Conservation (phyloP, 2,113 vertebrate genomes). For the Lathamus discolor region DNA sequence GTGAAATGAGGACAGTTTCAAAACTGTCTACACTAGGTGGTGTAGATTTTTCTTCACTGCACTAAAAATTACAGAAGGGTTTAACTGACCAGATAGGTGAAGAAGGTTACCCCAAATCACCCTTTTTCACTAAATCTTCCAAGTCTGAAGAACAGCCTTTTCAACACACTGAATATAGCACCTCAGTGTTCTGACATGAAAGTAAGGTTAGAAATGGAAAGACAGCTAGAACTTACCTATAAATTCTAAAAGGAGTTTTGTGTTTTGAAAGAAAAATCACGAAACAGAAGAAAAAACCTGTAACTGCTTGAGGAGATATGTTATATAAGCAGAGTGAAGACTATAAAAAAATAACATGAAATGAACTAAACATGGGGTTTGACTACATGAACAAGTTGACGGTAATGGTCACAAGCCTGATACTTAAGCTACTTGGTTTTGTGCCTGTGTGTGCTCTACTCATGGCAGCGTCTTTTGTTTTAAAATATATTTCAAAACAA, state of each 20-base stretch:
- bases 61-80: neutral
- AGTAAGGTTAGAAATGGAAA: neutral
- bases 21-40: neutral
- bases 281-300: neutral
- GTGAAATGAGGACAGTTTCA: neutral
- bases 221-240: neutral
- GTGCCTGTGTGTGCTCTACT: neutral
- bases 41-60: neutral
- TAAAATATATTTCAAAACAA: neutral
- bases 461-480: neutral
- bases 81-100: neutral
- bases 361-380: neutral
- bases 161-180: neutral
- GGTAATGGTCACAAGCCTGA: neutral
- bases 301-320: neutral
- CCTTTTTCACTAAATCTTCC: neutral
- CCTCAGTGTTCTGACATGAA: neutral
- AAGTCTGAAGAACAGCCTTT: neutral
- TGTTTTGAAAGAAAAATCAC: slow-evolving; percentile 5
- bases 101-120: neutral
- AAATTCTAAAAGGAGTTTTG: neutral
- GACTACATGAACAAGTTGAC: neutral
- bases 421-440: neutral
- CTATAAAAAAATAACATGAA: neutral
- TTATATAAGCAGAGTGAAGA: neutral